phyloP scores from a whole-genome alignment of 2,797 vertebrate genomes.

The Squalus acanthias region DNA sequence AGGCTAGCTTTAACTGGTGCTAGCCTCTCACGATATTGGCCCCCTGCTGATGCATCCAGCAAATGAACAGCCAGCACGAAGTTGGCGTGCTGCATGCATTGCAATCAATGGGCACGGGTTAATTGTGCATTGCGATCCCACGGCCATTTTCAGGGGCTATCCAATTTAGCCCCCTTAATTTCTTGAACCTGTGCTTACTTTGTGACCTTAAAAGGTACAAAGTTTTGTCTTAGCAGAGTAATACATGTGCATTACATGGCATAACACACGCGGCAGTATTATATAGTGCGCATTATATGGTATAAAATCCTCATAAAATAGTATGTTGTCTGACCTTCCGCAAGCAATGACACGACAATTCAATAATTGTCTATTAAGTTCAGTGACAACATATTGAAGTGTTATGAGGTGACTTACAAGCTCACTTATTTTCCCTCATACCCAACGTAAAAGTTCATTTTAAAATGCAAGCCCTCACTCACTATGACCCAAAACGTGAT shows the following conservation, averaged over 20 bases:
- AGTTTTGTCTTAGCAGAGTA: too few species aligned
- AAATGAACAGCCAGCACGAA: too few species aligned
- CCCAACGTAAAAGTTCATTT: background rate
- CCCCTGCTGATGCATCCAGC: too few species aligned
- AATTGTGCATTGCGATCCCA: too few species aligned
- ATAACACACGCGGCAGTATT: too few species aligned
- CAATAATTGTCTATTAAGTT: background rate
- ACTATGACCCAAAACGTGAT: background rate
- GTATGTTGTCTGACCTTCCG: background rate
- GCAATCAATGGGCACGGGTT: too few species aligned
- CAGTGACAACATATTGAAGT: background rate
- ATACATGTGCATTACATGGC: too few species aligned
- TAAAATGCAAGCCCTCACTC: background rate
- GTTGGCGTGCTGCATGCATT: too few species aligned
- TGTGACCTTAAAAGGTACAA: background rate
- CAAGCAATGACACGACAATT: background rate
- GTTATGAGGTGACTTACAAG: background rate
- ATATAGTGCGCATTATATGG: background rate
- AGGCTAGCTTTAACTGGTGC: too few species aligned
- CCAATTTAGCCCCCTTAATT: background rate
- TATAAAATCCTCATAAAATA: background rate
- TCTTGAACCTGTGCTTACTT: background rate
- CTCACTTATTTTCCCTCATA: background rate
- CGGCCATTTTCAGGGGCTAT: too few species aligned
- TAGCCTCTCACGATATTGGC: too few species aligned